Base-by-base conservation (phyloP, 2,797 vertebrate species). In the Diplodus sargus region DNA sequence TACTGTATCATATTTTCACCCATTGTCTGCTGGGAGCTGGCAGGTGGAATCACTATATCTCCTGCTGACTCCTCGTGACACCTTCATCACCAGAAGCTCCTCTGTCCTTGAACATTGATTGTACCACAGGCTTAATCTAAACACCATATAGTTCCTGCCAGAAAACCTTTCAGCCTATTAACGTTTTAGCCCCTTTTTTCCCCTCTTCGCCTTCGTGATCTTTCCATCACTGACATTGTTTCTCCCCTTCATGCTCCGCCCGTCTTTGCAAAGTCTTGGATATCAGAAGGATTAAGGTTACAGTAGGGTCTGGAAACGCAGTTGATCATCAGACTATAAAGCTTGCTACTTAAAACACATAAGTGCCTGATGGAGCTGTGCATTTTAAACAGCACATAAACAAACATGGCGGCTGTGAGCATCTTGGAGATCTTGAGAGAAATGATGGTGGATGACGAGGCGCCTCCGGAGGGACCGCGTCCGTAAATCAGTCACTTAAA, bases 101-200 rank as follows among this genome's bases (percentile, higher is more conserved):
- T 64, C 81, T 66, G 91, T 90, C 93, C 92, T 94, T 91, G 89
- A 91, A 70, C 88, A 83, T 69, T 92, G 91, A 92, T 92, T 90
- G 89, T 56, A 81, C 74, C 87, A 57, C 70, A 57, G 77, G 81
- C 57, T 75, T 85, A 85, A 91, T 91, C 89, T 88, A 84, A 89
- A 89, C 86, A 82, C 88, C 70, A 75, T 81, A 87, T 80, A 78
- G 77, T 78, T 87, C 73, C 78, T 89, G 81, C 88, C 88, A 91
- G 89, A 89, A 90, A 88, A 82, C 87, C 88, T 91, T 82, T 93
- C 81, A 90, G 84, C 78, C 85, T 88, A 89, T 92, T 89, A 90
- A 73, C 45, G 34, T 79, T 89, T 84, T 77, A 78, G 77, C 65
- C 74, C 70, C 57, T 78, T 87, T 70, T 47, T 0, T 70, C 3